Conservation (phyloP, 2,797 vertebrate species). For the Urophycis tenuis region DNA sequence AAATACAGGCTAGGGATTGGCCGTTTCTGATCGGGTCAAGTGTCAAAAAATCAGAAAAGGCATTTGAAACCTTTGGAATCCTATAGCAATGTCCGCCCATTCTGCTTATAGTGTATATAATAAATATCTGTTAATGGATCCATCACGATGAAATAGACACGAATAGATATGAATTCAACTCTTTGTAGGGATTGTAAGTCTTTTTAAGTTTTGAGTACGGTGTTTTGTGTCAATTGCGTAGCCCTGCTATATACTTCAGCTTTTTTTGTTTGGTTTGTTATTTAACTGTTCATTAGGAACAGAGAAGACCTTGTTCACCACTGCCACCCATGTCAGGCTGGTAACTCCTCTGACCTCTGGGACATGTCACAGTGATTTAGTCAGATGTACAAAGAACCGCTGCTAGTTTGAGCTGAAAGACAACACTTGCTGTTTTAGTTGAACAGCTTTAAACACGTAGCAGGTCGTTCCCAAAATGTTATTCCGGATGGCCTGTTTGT, state of each 20-base stretch:
- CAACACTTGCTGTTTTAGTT: neutral
- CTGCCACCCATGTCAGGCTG: neutral
- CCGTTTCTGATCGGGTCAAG: neutral
- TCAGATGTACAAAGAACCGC: constrained; percentile 51
- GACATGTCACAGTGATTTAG: constrained; percentile 45
- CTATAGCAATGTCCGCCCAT: neutral
- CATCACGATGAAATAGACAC: neutral
- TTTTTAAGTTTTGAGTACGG: neutral
- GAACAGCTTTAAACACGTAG: constrained; percentile 20
- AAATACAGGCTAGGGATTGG: neutral
- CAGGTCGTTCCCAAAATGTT: neutral
- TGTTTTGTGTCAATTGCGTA: neutral
- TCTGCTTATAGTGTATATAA: neutral
- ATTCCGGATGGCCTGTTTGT: constrained; percentile 44
- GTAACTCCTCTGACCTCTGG: constrained; percentile 30
- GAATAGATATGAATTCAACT: neutral
- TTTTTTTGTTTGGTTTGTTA: constrained; percentile 17
- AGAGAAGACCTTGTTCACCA: constrained; percentile 30
- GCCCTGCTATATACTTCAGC: neutral
- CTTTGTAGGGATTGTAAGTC: neutral
- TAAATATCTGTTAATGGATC: neutral
- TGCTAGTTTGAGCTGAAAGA: neutral
- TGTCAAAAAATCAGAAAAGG: neutral
- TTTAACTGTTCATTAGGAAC: constrained; percentile 17
- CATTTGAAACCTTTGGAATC: neutral